Evolutionary conservation across 1,140 invertebrate species (phyloP), one percentile per base, ranked within the genome.

Genomic region (Caerostris darwini): DNA sequence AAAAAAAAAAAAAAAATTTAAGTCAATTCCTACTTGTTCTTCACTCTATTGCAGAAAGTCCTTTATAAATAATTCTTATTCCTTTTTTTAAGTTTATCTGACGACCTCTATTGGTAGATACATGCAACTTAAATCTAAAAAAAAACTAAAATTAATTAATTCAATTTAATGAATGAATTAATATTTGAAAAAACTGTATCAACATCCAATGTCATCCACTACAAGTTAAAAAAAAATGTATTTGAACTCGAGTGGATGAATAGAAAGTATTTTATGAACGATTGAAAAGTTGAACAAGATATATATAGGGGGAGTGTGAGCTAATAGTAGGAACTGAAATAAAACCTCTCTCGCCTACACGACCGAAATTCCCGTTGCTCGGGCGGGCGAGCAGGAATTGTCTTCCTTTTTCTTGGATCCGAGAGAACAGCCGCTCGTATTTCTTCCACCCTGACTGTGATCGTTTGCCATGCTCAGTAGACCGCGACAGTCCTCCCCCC

Each of bases 331-430:
- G n/a, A 17, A 17, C 17, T 14, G 61, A 67, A 17, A n/a, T 17
- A 67, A 67, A 67, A n/a, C n/a, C 5, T 67, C 61, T 6, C n/a
- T 82, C 50, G 5, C 53, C 50, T 58, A 34, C 83, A 57, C 57
- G 14, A 19, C 54, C 57, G 54, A 85, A 85, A 85, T 85, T 59
- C 56, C 83, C n/a, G 10, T 34, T 50, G 71, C 83, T 56, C 17
- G 7, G n/a, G 53, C 17, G 58, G 34, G n/a, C 83, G n/a, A n/a
- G 7, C 10, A 85, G 34, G 50, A 85, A 85, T 85, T 85, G 54
- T 56, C 57, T 90, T 90, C 61, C 88, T 50, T 71, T 69, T 90
- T 71, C 88, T 71, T 90, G 14, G 88, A n/a, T 90, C 88, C 61
- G 88, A 50, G 59, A 12, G 59, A 57, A 56, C 82, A 56, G 82